Evolutionary conservation across 2,113 vertebrate genomes (phyloP), one percentile per base, ranked within the genome.

Genomic region (Mugil cephalus): DNA sequence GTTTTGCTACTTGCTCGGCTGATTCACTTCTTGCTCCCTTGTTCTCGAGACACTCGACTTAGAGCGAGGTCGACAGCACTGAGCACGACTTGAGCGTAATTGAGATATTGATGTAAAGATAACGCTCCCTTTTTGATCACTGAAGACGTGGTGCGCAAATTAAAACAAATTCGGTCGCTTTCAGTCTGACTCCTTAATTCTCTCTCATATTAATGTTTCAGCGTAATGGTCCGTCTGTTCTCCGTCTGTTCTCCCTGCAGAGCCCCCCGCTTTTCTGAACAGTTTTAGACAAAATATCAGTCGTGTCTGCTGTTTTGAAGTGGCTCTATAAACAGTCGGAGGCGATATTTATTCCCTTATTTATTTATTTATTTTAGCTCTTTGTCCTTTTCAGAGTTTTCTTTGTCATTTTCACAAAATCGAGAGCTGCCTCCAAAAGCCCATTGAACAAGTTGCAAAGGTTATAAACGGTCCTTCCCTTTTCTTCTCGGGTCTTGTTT

Each of bases 251-350:
- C 55, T 70, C 68, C 58, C 59, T 0, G 8, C 40, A 67, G 55
- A 74, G 38, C n/a, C 13, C 11, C 9, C 4, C 36, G 59, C 15
- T 74, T 69, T 77, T 83, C 64, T 83, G 43, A 62, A 71, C 43
- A 70, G 56, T 85, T 85, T 75, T 68, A 47, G 77, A 61, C 60
- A 50, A 53, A 77, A 50, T 67, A 76, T 84, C 50, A 55, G 60
- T 77, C 52, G 71, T 43, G 21, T 65, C 58, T 74, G 51, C 48
- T 60, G 19, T 56, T 66, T 70, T 48, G 15, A 80, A 62, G 66
- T 66, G 51, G 17, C 30, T 76, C 68, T 69, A 53, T 68, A 35
- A 83, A 79, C 59, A 80, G 61, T 39, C 40, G 60, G 61, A 58
- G 61, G 58, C 48, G 2, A 3, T 30, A 30, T 30, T 30, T 30